Percentiles rank a stretch among this genome's conserved stretches.
Conservation (phyloP, 1,140 invertebrate genomes). For the Penaeus japonicus region DNA sequence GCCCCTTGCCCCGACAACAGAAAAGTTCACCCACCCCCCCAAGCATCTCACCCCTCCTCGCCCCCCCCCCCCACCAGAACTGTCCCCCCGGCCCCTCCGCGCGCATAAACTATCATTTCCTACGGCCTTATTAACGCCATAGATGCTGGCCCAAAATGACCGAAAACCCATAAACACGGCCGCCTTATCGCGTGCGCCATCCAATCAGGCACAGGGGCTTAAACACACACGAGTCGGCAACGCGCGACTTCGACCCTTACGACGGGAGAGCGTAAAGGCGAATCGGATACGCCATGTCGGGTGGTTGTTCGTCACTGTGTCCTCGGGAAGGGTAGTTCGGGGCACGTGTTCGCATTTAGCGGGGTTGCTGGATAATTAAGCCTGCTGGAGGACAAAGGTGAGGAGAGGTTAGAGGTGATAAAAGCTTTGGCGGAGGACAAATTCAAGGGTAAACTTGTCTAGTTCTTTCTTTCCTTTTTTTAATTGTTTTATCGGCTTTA, state of each 20-base stretch:
- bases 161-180: slow-evolving; percentile 16
- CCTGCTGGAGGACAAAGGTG: background rate
- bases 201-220: slow-evolving; percentile 9
- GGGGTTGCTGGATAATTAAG: slow-evolving; percentile 21
- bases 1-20: background rate
- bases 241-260: background rate
- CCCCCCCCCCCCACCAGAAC: background rate
- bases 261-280: background rate
- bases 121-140: too few relatives aligned
- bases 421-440: background rate
- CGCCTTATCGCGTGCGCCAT: slow-evolving; percentile 33
- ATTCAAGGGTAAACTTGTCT: too few relatives aligned
- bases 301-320: background rate
- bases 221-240: background rate
- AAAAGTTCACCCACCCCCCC: background rate
- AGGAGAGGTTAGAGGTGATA: background rate
- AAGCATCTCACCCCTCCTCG: too few relatives aligned
- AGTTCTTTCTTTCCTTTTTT: too few relatives aligned
- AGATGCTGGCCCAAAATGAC: too few relatives aligned
- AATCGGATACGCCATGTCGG: background rate
- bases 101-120: too few relatives aligned
- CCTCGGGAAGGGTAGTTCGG: background rate
- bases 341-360: slow-evolving; percentile 34
- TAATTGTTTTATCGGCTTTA: too few relatives aligned
- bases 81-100: background rate